Base-by-base conservation (phyloP, 2,797 vertebrate genomes). In the Anas bahamensis region DNA sequence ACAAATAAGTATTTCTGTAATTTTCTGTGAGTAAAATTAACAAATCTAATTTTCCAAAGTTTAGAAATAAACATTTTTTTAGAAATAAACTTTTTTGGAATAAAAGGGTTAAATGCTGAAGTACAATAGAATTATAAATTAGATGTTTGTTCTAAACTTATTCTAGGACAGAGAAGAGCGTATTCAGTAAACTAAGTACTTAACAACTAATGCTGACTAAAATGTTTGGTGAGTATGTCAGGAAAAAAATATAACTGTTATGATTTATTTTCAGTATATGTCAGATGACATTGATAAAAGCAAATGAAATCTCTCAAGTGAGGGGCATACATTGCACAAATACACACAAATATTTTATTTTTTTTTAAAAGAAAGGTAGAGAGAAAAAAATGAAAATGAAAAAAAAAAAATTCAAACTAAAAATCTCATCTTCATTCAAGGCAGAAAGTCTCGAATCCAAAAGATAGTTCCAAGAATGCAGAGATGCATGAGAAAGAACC, bases 401-500 rank as follows among this genome's bases (percentile, higher is more conserved):
- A 6, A 28, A 6, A 35, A 61, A 39, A 39, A 39, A 39, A 28
- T 6, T 24, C 9, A 26, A 86, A 85, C 28, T 17, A 23, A 53
- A 82, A 85, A 87, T 73, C 74, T 86, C 60, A 35, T 84, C 66
- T 80, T 92, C 39, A 74, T 87, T 92, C 71, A 71, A 73, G 56
- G 55, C 68, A 84, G 90, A 70, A 97, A 64, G 35, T 91, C 76
- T 91, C 17, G 17, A 44, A 44, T 44, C 86, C 86, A 87, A 92
- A 94, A 75, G 64, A 75, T 42, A 72, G 91, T 69, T 96, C 46
- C 76, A 94, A 77, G 74, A 90, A 93, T 71, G 57, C 46, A 93
- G 78, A 71, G 46, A 65, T 16, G 60, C 65, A 80, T 74, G 74
- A 68, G 64, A 91, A 88, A 74, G 69, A 84, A 46, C 37, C 31